These are phyloP conservation scores for Drosophila santomea DNA, from an alignment of 1,140 invertebrate genomes.

Conservation along the genomic window DNA sequence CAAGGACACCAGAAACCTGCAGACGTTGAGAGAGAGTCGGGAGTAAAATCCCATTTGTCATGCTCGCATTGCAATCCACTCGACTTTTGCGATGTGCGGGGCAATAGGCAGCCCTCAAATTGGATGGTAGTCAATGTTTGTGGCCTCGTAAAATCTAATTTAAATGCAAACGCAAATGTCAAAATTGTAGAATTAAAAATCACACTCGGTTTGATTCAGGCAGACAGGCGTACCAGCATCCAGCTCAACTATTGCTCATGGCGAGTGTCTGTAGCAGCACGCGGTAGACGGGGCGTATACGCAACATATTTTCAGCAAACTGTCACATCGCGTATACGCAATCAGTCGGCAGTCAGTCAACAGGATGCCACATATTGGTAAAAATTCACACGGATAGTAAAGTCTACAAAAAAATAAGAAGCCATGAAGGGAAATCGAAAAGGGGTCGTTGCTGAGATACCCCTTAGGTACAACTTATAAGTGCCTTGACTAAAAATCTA, in stretches of 20 bases:
- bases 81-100: constrained; percentile 38
- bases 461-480: background rate
- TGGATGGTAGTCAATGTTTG: constrained; percentile 34
- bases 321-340: constrained; percentile 80
- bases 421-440: background rate
- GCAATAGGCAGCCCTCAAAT: constrained; percentile 2
- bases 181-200: constrained; percentile 83
- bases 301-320: constrained; percentile 68
- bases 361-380: constrained; percentile 57
- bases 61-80: constrained; percentile 56
- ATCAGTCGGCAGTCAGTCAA: constrained; percentile 67
- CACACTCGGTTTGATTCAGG: constrained; percentile 56
- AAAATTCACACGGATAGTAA: constrained; percentile 42
- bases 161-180: constrained; percentile 82
- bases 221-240: constrained; percentile 8
- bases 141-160: constrained; percentile 76
- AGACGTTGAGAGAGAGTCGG: background rate
- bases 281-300: constrained; percentile 55
- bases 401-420: constrained; percentile 17
- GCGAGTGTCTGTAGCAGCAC: background rate
- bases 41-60: constrained; percentile 69
- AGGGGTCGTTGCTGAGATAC: background rate
- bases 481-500: background rate
- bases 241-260: constrained; percentile 44
- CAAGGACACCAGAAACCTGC: background rate